These are phyloP conservation scores for Phylloscopus whistleri DNA, from an alignment of 2,113 vertebrate species.

Conservation along the genomic window DNA sequence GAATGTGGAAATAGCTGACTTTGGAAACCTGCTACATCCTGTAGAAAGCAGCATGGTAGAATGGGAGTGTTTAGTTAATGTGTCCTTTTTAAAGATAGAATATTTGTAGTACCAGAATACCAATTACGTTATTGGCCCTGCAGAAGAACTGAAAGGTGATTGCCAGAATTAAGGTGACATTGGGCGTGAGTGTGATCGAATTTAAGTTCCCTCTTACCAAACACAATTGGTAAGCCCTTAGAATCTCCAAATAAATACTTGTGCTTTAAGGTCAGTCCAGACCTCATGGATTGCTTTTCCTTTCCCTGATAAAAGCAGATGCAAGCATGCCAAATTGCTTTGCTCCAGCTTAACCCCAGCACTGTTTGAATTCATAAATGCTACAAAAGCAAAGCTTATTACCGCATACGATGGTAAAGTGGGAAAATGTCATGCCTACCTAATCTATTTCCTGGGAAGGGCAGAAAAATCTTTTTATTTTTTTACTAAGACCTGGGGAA, in stretches of 20 bases:
- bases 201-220: slow-evolving; percentile 37
- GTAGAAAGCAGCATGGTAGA: neutral
- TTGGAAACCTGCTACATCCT: neutral
- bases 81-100: neutral
- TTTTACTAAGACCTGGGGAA: slow-evolving; percentile 39
- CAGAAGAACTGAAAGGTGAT: neutral
- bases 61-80: neutral
- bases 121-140: neutral
- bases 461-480: slow-evolving; percentile 30
- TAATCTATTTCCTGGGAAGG: slow-evolving; percentile 60
- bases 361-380: slow-evolving; percentile 64
- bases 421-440: slow-evolving; percentile 57
- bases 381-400: slow-evolving; percentile 67
- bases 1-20: neutral
- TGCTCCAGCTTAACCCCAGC: slow-evolving; percentile 70
- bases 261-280: slow-evolving; percentile 43
- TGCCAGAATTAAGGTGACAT: slow-evolving; percentile 53
- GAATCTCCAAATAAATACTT: slow-evolving; percentile 52
- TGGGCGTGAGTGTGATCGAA: neutral
- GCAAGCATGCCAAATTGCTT: slow-evolving; percentile 70
- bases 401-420: slow-evolving; percentile 29
- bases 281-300: slow-evolving; percentile 54
- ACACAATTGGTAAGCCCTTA: slow-evolving; percentile 38
- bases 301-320: slow-evolving; percentile 66
- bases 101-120: neutral